Evolutionary conservation across 1,140 invertebrate species (phyloP).

Genomic region (Eueides isabella): DNA sequence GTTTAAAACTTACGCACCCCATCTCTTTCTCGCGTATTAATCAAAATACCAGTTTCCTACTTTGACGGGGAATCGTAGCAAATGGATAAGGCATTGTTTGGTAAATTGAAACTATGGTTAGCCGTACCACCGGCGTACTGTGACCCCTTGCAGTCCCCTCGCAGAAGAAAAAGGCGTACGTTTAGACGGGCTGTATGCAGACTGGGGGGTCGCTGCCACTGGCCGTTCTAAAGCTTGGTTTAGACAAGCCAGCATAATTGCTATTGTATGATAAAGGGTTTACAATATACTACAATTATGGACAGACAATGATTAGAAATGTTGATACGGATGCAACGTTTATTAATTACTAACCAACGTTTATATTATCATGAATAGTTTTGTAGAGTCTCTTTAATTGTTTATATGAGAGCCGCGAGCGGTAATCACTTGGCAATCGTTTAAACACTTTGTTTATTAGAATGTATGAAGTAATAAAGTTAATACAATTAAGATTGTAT

Average conservation of each 20-base stretch:
- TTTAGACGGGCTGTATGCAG: constrained; percentile 43
- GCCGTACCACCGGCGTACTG: constrained; percentile 52
- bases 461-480: neutral
- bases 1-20: constrained; percentile 57
- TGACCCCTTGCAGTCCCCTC: constrained; percentile 53
- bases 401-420: constrained; percentile 39
- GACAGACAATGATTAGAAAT: constrained; percentile 76
- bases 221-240: constrained; percentile 63
- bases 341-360: constrained; percentile 58
- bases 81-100: constrained; percentile 82
- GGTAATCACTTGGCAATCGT: constrained; percentile 18
- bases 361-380: constrained; percentile 51
- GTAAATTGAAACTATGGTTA: constrained; percentile 81
- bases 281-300: constrained; percentile 78
- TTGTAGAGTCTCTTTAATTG: constrained; percentile 41
- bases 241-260: constrained; percentile 76
- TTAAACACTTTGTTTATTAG: constrained; percentile 24
- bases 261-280: constrained; percentile 74
- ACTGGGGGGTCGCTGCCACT: constrained; percentile 49
- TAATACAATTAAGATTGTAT: neutral
- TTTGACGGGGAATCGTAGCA: constrained; percentile 80
- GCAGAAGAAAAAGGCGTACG: constrained; percentile 28
- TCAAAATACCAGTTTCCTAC: constrained; percentile 81
- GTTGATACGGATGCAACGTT: constrained; percentile 64
- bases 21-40: constrained; percentile 80